Evolutionary conservation across 2,113 vertebrate species (phyloP), one percentile per base, ranked within the genome.

Genomic region (Mormoops blainvillei): DNA sequence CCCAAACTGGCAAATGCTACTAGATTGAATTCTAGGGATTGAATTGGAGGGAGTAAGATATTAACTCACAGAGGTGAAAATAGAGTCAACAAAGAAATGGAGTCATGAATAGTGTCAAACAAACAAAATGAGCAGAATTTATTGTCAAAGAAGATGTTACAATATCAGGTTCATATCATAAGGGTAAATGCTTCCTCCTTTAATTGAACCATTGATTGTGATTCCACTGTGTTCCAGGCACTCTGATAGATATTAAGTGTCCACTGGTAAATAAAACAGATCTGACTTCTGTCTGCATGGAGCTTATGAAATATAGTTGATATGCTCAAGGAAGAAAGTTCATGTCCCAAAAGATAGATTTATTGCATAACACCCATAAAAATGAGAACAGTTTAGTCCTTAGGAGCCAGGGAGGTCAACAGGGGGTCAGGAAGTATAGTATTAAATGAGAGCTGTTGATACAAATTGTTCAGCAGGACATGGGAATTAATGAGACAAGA

Each of bases 401-500:
- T n/a, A 81, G 38, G 20, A 74, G 12, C 9, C 50, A 91, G 43
- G 80, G 43, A 77, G 11, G 26, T 73, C 68, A 90, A 70, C 18
- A 11, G 9, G 3, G 15, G 41, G 2, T 88, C 61, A 88, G 50
- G 3, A 76, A 91, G 38, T 13, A 1, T 19, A 56, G 18, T 43
- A 38, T 38, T 94, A 61, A 73, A 90, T 50, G 20, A 38, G 70
- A 63, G 13, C 6, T 78, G 41, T 26, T 73, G 48, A 85, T 43
- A 73, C 8, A 63, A 73, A 50, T 45, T 81, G 6, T 50, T 88
- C 65, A 84, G 1, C 4, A 14, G 22, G 19, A 3, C 65, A 38
- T 52, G 83, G 61, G 9, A 68, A 87, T 84, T 84, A 73, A 70
- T 83, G 63, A 87, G 31, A 76, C 5, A 38, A 56, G 41, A 87